Base-by-base conservation (phyloP, 2,113 vertebrate genomes). In the Stegostoma tigrinum region DNA sequence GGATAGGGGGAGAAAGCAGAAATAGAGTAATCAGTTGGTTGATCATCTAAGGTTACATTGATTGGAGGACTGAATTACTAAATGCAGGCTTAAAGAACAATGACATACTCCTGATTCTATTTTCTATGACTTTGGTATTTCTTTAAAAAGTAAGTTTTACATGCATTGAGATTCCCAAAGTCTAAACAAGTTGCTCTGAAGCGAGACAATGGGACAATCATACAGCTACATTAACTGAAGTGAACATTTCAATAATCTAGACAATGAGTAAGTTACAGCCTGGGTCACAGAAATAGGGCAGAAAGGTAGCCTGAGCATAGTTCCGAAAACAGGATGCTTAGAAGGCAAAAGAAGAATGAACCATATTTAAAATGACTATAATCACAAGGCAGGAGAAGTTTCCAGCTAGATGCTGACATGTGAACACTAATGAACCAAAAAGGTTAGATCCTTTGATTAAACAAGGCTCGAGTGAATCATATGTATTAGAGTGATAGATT, bases 371-470 rank as follows among this genome's bases (percentile, higher is more conserved):
- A 95, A 75, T 52, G 34, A 70, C 8, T 52, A 95, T 95, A 48
- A 95, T 72, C 94, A 72, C 72, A 95, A 17, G 42, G 93, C 87
- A 70, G 66, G 68, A 95, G 72, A 75, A 52, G 42, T 72, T 30
- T 95, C 94, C 67, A 72, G 94, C 68, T 27, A 75, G 94, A 95
- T 95, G 94, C 94, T 15, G 52, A 72, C 68, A 70, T 5, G 30
- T 70, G 94, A 72, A 72, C 38, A 70, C 17, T 68, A 42, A 94
- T 45, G 91, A 68, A 68, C 23, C 8, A 21, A 95, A 52, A 95
- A 95, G 94, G 61, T 95, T 95, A 95, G 66, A 72, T 95, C 68
- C 30, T 95, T 95, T 75, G 45, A 75, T 95, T 95, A 95, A 68
- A 72, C 66, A 95, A 72, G 42, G 42, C 24, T 45, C 42, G 1